A percentile compares a stretch with the other conserved stretches of the same genome.
These are phyloP conservation scores for Lymantria dispar DNA, from an alignment of 2,888 invertebrate genomes.

Conservation along the genomic window DNA sequence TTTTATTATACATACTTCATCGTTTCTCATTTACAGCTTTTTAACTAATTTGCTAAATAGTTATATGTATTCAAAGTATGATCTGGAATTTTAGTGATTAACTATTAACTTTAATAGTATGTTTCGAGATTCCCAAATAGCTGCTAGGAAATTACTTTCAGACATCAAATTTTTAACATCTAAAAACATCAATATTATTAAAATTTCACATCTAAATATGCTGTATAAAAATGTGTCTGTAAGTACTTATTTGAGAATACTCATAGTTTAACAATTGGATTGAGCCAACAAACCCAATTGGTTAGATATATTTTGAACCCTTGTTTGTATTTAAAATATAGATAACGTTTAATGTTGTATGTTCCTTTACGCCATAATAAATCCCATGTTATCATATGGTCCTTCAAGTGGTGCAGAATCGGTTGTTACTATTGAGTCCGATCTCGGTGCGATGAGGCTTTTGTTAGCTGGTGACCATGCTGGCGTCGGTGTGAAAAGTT, in stretches of 20 bases:
- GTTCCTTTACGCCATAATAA: slow-evolving; percentile 36
- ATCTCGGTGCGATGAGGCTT: slow-evolving; percentile 24
- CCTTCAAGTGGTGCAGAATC: slow-evolving; percentile 32
- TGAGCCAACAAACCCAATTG: slow-evolving; percentile 16
- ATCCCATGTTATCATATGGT: slow-evolving; percentile 53
- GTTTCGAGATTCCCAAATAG: not conserved
- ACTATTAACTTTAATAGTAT: not conserved
- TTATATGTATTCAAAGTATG: too few relatives aligned
- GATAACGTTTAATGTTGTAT: not conserved
- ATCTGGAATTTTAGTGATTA: too few relatives aligned
- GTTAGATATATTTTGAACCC: not conserved
- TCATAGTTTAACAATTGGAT: slow-evolving; percentile 9
- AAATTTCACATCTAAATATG: not conserved
- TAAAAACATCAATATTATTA: not conserved
- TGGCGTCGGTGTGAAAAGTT: slow-evolving; percentile 73
- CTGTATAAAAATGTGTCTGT: not conserved
- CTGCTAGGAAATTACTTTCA: not conserved
- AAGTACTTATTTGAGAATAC: slow-evolving; percentile 4
- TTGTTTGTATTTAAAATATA: not conserved
- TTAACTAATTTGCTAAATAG: too few relatives aligned
- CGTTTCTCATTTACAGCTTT: too few relatives aligned
- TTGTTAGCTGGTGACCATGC: slow-evolving; percentile 71
- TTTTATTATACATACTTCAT: too few relatives aligned
- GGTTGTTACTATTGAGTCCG: slow-evolving; percentile 44
- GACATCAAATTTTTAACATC: not conserved